Conservation (phyloP, 2,888 invertebrate genomes). For the Hartigia nigra region DNA sequence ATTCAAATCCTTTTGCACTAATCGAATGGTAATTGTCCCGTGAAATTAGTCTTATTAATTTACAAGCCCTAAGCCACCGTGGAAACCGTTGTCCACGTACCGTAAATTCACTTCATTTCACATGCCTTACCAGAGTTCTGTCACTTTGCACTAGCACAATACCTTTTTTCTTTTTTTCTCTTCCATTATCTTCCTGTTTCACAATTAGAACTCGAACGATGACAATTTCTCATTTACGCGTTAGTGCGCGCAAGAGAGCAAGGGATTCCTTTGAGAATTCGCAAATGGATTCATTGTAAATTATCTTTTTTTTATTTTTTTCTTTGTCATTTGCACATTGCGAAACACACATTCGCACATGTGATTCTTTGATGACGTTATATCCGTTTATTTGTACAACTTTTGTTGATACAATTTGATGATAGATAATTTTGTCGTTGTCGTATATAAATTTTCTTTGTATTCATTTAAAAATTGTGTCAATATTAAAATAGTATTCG, state of each 20-base stretch:
- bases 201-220: background rate
- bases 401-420: background rate
- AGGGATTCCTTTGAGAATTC: background rate
- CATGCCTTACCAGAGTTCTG: background rate
- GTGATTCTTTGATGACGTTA: background rate
- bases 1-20: background rate
- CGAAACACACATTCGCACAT: background rate
- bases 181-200: background rate
- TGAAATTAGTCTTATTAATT: background rate
- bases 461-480: background rate
- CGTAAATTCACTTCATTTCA: background rate
- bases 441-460: background rate
- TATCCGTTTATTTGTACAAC: background rate
- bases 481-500: background rate
- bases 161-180: background rate
- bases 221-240: background rate
- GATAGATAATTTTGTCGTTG: background rate
- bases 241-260: background rate
- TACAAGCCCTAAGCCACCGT: background rate
- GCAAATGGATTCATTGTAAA: background rate
- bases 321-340: background rate
- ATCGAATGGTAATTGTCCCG: background rate
- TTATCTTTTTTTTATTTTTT: background rate
- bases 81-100: background rate
- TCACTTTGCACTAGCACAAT: background rate